Evolutionary conservation across 2,888 invertebrate species (phyloP), one percentile per base, ranked within the genome.

Genomic region (Meandrusa payeni): DNA sequence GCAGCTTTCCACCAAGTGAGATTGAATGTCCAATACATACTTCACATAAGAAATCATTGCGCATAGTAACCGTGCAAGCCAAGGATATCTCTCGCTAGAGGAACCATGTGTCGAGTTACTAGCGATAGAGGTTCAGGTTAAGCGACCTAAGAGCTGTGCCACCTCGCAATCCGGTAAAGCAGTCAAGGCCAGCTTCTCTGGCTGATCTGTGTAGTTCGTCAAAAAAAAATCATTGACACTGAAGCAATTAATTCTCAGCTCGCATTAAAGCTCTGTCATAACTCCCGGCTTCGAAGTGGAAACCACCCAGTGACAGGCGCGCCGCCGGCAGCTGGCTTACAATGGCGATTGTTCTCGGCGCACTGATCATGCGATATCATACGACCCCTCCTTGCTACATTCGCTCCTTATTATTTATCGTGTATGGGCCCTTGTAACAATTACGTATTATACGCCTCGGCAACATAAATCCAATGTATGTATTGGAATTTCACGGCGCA

Each of bases 291-390:
- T 46, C 55, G 55, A 60, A 54, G 57, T 55, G 34, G 59, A 54
- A 59, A 55, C 68, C 72, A 62, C 68, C 69, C 72, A 74, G 72
- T 77, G 78, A 79, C 77, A 78, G 69, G 13, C 52, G 58, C 61
- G 75, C 78, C 79, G 70, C 68, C 68, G 78, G 83, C 80, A 66
- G 64, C 66, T 48, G 32, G 44, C 64, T n/a, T 65, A 85, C 82
- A 82, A 85, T 82, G 69, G 73, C 71, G 65, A 83, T 83, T 83
- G 83, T 83, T 79, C 76, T 45, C 55, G 40, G 52, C 48, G 44
- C 33, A 36, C 61, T 61, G 73, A 75, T 71, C 71, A 61, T 51
- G 56, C 58, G 73, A 76, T 64, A 70, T 61, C 57, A 34, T 2
- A 10, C 52, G 56, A 45, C 61, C 61, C 69, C 70, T 64, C 68